Conservation (phyloP, 2,888 invertebrate species). For the Liopterus haemorrhoidalis region DNA sequence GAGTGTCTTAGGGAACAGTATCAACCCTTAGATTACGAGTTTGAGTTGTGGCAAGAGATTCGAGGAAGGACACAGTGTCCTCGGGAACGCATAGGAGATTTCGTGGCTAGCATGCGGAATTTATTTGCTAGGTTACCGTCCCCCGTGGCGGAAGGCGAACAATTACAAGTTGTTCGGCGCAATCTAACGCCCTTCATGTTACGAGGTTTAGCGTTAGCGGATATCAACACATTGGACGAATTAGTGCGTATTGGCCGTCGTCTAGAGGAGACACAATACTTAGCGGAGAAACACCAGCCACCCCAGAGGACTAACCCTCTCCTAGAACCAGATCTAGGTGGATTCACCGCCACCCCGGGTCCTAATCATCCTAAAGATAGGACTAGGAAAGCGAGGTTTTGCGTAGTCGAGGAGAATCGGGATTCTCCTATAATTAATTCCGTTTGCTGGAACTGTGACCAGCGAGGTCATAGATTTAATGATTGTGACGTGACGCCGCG, state of each 20-base stretch:
- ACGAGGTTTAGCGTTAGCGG: background rate
- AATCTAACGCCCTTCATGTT: background rate
- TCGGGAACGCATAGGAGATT: background rate
- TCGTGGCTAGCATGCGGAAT: conserved; percentile 1
- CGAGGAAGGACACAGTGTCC: background rate
- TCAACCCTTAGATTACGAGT: conserved; percentile 21
- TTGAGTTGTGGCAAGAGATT: conserved; percentile 5
- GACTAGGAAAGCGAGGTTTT: too few species aligned
- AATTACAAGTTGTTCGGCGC: background rate
- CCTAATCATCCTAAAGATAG: too few species aligned
- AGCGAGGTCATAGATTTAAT: conserved; percentile 8
- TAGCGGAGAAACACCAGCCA: conserved; percentile 1
- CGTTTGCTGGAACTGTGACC: conserved; percentile 16
- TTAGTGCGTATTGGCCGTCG: background rate
- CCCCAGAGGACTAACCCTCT: background rate
- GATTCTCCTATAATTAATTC: too few species aligned
- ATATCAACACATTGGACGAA: background rate
- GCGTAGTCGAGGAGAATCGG: background rate
- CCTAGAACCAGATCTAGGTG: conserved; percentile 4
- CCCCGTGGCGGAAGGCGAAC: background rate
- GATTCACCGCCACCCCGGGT: conserved; percentile 3
- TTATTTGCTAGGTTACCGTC: conserved; percentile 17
- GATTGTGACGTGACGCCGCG: background rate
- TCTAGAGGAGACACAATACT: background rate
- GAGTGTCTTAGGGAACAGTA: conserved; percentile 9